These are phyloP conservation scores for Colostygia pectinataria DNA, from an alignment of 2,888 invertebrate genomes.

Conservation along the genomic window DNA sequence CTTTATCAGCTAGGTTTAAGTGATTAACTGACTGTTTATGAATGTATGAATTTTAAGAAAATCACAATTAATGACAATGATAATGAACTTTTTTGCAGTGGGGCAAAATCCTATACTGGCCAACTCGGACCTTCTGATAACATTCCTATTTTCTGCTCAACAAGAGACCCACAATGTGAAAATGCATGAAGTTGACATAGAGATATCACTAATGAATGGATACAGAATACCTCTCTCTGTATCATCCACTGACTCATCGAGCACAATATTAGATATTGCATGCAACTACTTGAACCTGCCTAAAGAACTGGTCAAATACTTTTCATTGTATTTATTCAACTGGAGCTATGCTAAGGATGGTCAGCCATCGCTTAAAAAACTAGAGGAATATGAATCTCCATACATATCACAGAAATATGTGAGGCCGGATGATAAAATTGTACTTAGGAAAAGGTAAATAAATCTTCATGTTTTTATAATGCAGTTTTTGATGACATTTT, in stretches of 20 bases:
- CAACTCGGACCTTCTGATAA: constrained; percentile 90
- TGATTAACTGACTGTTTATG: too few species aligned
- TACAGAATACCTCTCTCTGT: constrained; percentile 92
- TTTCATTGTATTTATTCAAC: constrained; percentile 94
- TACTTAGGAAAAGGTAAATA: constrained; percentile 91
- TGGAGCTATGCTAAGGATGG: constrained; percentile 88
- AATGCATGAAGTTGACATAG: constrained; percentile 88
- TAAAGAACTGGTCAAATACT: constrained; percentile 91
- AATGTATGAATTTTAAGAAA: too few species aligned
- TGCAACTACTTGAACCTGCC: constrained; percentile 91
- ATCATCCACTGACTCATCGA: constrained; percentile 92
- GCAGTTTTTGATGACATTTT: not conserved
- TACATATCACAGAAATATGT: constrained; percentile 94
- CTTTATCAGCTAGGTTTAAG: too few species aligned
- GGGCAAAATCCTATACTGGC: constrained; percentile 93
- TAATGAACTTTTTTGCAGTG: constrained; percentile 84
- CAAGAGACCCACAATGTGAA: constrained; percentile 90
- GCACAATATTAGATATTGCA: constrained; percentile 90
- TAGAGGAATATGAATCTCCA: constrained; percentile 98
- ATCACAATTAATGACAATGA: not conserved
- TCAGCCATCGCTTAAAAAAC: constrained; percentile 90
- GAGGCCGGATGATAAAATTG: constrained; percentile 88
- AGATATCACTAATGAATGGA: constrained; percentile 93
- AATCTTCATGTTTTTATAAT: not conserved
- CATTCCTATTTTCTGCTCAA: constrained; percentile 95